Conservation (phyloP, 2,113 vertebrate genomes). For the Pterocles burchelli region DNA sequence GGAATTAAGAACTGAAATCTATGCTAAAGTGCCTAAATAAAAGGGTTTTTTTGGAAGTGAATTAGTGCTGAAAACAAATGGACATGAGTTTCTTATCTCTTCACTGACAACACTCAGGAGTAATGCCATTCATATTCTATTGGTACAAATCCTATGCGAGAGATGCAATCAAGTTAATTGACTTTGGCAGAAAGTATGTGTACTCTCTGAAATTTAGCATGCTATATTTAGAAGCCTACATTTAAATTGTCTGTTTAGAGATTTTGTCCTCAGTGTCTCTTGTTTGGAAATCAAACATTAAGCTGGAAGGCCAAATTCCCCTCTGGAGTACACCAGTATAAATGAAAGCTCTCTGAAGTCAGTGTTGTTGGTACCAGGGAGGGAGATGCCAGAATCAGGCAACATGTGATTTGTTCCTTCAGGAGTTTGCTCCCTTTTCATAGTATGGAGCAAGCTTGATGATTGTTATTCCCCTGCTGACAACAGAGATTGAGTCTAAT, state of each 20-base stretch:
- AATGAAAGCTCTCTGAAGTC: neutral
- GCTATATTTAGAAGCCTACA: neutral
- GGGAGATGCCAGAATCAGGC: neutral
- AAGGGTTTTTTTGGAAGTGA: neutral
- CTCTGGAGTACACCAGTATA: neutral
- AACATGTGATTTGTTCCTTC: neutral
- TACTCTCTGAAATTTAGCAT: neutral
- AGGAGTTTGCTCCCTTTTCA: neutral
- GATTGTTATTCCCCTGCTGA: neutral
- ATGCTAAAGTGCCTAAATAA: neutral
- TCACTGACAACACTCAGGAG: neutral
- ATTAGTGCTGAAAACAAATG: neutral
- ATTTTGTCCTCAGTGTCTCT: neutral
- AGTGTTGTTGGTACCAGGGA: neutral
- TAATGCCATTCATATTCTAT: neutral
- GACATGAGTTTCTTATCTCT: neutral
- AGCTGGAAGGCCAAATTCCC: neutral
- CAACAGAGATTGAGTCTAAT: neutral
- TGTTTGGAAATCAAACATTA: neutral
- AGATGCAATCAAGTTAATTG: neutral
- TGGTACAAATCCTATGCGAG: neutral
- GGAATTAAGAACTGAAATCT: neutral
- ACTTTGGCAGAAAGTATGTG: neutral
- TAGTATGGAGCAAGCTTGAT: neutral
- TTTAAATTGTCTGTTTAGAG: neutral